A percentile compares a stretch with the other conserved stretches of the same genome.
Evolutionary conservation across 2,797 vertebrate genomes (phyloP).

Genomic region (Epinephelus coioides): DNA sequence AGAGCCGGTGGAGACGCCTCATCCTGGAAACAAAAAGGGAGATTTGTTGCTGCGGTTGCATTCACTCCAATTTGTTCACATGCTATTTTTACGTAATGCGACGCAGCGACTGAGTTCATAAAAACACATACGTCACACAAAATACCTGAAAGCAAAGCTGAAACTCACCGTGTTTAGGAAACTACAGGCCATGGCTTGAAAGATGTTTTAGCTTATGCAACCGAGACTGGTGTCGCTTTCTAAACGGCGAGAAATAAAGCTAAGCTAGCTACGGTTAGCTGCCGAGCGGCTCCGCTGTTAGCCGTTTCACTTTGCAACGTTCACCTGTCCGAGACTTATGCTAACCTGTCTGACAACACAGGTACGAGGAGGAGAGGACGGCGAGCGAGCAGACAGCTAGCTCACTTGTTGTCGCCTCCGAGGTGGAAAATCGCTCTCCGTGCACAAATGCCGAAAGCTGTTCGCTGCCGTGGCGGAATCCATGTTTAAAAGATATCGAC

Average conservation of each 20-base stretch:
- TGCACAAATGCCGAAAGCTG: constrained; percentile 31
- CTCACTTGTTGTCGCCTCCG: constrained; percentile 74
- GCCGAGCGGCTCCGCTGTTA: background rate
- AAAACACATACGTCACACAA: background rate
- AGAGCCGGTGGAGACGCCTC: constrained; percentile 94
- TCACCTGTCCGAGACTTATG: background rate
- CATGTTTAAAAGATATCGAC: constrained; percentile 57
- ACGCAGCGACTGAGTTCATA: background rate
- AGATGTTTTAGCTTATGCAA: constrained; percentile 34
- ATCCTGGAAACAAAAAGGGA: constrained; percentile 84
- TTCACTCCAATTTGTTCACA: too few relatives aligned
- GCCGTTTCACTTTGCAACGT: background rate
- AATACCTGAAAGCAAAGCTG: background rate
- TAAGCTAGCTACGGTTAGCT: background rate
- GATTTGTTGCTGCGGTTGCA: background rate
- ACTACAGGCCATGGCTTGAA: constrained; percentile 61
- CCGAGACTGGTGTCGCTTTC: constrained; percentile 6
- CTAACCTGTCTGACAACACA: background rate
- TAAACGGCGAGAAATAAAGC: background rate
- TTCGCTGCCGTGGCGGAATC: constrained; percentile 13
- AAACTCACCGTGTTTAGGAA: constrained; percentile 79
- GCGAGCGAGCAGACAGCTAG: constrained; percentile 56
- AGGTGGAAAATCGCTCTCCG: constrained; percentile 41
- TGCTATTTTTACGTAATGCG: background rate
- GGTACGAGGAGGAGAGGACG: background rate